phyloP scores from a whole-genome alignment of 2,797 vertebrate genomes.

The Tangara arthus region DNA sequence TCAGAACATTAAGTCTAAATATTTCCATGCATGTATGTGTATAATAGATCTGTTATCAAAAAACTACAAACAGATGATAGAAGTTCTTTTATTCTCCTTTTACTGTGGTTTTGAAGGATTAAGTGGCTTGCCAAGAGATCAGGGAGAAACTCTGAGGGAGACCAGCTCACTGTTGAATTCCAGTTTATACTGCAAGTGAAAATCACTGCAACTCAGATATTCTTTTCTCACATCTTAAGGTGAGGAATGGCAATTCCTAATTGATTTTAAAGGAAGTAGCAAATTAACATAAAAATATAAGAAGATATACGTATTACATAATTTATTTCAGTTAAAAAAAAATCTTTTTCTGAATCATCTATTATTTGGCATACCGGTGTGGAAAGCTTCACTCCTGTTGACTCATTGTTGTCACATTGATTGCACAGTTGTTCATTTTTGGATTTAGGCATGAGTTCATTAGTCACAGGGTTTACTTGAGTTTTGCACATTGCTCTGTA shows the following conservation, averaged over 20 bases:
- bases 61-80: background rate
- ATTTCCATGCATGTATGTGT: background rate
- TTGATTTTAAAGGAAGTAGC: background rate
- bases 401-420: background rate
- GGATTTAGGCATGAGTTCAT: background rate
- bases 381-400: background rate
- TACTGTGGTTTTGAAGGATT: background rate
- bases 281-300: background rate
- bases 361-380: background rate
- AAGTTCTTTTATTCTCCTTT: background rate
- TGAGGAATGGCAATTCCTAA: background rate
- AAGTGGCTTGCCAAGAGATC: background rate
- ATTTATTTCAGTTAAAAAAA: accelerated
- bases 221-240: background rate
- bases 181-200: background rate
- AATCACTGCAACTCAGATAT: background rate
- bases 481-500: background rate
- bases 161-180: background rate
- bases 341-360: background rate
- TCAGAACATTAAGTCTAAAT: background rate
- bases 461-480: background rate
- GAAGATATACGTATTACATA: background rate
- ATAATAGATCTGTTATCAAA: background rate
- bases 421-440: background rate
- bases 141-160: background rate